Evolutionary conservation across 2,113 vertebrate species (phyloP).

Genomic region (Scatophagus argus): DNA sequence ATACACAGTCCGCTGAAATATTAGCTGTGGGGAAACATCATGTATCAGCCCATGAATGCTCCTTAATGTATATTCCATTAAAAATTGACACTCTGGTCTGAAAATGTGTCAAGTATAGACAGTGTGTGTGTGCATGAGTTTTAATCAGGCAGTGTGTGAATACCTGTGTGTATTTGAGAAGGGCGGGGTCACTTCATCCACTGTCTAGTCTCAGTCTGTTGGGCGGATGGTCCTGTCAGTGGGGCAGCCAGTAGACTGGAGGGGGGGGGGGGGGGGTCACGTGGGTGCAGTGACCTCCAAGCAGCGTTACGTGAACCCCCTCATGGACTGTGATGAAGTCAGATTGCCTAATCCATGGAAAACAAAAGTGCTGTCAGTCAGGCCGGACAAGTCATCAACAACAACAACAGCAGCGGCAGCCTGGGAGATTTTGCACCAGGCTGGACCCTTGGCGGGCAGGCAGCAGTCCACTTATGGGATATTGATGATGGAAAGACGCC

Average conservation of each 20-base stretch:
- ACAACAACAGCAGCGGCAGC: constrained; percentile 28
- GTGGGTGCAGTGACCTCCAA: constrained; percentile 74
- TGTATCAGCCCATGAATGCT: constrained; percentile 71
- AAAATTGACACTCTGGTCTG: constrained; percentile 73
- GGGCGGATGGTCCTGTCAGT: constrained; percentile 24
- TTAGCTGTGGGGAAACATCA: constrained; percentile 74
- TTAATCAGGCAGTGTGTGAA: constrained; percentile 11
- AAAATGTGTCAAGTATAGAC: constrained; percentile 36
- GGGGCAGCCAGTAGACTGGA: constrained; percentile 38
- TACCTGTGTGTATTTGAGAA: constrained; percentile 19
- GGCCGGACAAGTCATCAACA: constrained; percentile 62
- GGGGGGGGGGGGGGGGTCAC: constrained; percentile 68
- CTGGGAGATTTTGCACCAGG: constrained; percentile 61
- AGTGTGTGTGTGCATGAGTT: constrained; percentile 26
- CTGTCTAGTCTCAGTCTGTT: constrained; percentile 51
- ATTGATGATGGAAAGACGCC: constrained; percentile 73
- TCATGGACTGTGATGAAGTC: constrained; percentile 82
- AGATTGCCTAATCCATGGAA: constrained; percentile 85
- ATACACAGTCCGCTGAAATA: constrained; percentile 77
- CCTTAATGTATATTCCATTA: constrained; percentile 86
- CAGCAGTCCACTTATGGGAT: constrained; percentile 74
- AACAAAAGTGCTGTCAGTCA: constrained; percentile 86
- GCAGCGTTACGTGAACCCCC: constrained; percentile 79
- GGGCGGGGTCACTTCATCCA: constrained; percentile 49
- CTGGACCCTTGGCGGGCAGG: constrained; percentile 19